phyloP scores from a whole-genome alignment of 2,888 invertebrate species.

The Drosophila demipolita region DNA sequence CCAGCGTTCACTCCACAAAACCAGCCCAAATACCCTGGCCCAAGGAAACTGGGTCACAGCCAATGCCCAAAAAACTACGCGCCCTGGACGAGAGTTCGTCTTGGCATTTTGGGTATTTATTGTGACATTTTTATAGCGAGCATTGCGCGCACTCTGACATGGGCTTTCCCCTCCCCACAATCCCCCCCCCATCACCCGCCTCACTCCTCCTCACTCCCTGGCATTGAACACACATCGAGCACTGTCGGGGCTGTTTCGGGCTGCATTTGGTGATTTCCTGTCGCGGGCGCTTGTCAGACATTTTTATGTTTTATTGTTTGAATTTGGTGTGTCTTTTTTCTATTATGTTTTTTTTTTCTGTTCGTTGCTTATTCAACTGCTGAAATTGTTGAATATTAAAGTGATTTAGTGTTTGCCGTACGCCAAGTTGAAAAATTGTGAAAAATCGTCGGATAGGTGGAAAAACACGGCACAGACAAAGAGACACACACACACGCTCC shows the following conservation, averaged over 20 bases:
- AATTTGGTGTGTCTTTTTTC: constrained; percentile 36
- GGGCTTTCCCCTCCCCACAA: background rate
- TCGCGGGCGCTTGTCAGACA: constrained; percentile 53
- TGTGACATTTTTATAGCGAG: constrained; percentile 75
- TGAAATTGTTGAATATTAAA: constrained; percentile 75
- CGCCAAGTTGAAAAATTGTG: constrained; percentile 77
- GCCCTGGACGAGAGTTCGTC: constrained; percentile 53
- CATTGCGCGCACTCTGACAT: constrained; percentile 40
- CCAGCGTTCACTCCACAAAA: constrained; percentile 30
- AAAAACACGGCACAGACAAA: constrained; percentile 28
- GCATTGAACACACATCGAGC: constrained; percentile 59
- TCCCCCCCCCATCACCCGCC: background rate
- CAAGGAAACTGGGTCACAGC: constrained; percentile 46
- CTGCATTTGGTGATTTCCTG: constrained; percentile 66
- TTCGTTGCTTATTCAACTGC: constrained; percentile 31
- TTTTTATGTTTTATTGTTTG: constrained; percentile 74
- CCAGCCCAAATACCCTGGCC: background rate
- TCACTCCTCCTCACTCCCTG: background rate
- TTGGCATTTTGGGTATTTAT: constrained; percentile 75
- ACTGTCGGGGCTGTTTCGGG: constrained; percentile 45
- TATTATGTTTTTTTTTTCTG: constrained; percentile 3
- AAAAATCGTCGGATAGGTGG: constrained; percentile 67
- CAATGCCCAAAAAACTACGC: constrained; percentile 45
- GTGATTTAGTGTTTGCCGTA: constrained; percentile 73
- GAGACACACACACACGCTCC: constrained; percentile 5